Percentiles rank a stretch among this genome's conserved stretches.
phyloP scores from a whole-genome alignment of 2,113 vertebrate species.

The Sorex fumeus region DNA sequence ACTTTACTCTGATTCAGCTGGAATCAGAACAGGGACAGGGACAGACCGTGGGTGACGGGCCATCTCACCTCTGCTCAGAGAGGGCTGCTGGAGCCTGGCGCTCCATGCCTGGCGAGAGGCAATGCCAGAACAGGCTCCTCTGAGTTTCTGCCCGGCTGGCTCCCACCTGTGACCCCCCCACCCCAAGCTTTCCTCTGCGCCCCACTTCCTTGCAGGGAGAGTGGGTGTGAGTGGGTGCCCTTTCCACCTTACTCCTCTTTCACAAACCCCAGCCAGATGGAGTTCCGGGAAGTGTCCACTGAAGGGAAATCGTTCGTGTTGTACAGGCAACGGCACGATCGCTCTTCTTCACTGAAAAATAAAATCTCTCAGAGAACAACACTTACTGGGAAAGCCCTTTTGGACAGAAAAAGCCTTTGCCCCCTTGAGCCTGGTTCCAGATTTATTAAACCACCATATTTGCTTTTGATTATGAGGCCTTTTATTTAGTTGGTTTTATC shows the following conservation, averaged over 20 bases:
- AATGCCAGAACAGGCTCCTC: background rate
- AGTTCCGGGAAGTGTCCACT: background rate
- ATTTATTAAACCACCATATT: background rate
- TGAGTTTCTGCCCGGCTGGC: background rate
- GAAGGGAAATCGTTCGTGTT: background rate
- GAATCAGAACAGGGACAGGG: background rate
- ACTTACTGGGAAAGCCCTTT: background rate
- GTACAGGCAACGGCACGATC: background rate
- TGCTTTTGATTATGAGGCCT: slow-evolving; percentile 15
- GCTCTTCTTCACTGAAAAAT: background rate
- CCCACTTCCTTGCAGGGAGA: rapidly evolving
- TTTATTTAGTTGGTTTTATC: background rate
- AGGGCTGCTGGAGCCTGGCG: background rate
- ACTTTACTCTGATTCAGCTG: slow-evolving; percentile 65
- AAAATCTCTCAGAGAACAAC: background rate
- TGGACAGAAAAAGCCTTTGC: background rate
- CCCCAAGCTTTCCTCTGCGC: background rate
- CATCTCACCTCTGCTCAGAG: background rate
- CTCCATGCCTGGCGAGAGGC: background rate
- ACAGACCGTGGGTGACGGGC: background rate
- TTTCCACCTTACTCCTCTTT: background rate
- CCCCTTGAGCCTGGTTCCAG: background rate
- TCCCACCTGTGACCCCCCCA: background rate
- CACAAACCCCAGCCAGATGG: background rate
- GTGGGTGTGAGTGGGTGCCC: rapidly evolving